Conservation (phyloP, 1,140 invertebrate genomes). For the Centruroides sculpturatus region DNA sequence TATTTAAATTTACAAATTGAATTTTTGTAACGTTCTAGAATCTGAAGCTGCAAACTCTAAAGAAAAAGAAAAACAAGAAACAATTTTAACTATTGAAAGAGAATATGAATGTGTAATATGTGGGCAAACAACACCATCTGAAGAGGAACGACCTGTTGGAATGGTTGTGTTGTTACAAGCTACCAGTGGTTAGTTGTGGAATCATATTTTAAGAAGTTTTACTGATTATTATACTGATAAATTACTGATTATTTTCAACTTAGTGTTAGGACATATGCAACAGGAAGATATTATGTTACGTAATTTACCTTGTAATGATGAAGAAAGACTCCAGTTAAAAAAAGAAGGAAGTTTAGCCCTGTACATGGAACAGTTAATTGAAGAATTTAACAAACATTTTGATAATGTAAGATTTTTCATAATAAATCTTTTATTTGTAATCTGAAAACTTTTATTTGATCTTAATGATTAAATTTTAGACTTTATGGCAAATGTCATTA, state of each 20-base stretch:
- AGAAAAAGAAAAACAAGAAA: neutral
- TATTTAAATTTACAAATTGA: no score
- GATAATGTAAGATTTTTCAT: constrained; percentile 40
- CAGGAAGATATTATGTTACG: constrained; percentile 37
- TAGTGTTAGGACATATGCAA: constrained; percentile 56
- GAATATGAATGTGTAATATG: constrained; percentile 95
- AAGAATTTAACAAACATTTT: constrained; percentile 54
- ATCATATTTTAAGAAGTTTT: no score
- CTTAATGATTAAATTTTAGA: constrained; percentile 28
- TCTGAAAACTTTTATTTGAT: no score
- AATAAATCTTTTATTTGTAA: no score
- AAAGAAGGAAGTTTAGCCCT: constrained; percentile 28
- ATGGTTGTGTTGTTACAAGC: constrained; percentile 75
- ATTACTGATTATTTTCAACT: constrained; percentile 2
- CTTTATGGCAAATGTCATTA: constrained; percentile 67
- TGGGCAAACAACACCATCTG: constrained; percentile 71
- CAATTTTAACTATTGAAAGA: constrained; percentile 9
- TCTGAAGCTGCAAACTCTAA: no score
- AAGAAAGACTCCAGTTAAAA: constrained; percentile 37
- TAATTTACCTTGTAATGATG: constrained; percentile 48
- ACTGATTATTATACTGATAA: no score
- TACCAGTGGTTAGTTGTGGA: constrained; percentile 39
- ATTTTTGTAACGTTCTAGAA: no score
- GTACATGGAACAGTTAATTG: constrained; percentile 48
- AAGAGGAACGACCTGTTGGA: constrained; percentile 72